These are phyloP conservation scores for Lerema accius DNA, from an alignment of 1,140 invertebrate genomes.

Conservation along the genomic window DNA sequence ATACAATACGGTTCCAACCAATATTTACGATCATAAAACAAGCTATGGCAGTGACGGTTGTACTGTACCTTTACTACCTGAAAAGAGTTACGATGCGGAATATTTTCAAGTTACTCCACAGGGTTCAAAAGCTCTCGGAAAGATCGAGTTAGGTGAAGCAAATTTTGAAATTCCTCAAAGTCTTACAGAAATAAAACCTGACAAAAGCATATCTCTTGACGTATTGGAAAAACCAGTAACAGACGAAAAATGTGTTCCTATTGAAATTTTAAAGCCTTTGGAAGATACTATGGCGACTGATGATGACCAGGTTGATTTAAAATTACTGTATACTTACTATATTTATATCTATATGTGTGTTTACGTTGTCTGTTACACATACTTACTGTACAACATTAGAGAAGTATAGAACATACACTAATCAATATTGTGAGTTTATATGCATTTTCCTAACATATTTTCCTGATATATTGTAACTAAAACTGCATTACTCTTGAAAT, in stretches of 20 bases:
- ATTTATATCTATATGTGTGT: conserved; percentile 69
- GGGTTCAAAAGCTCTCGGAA: conserved; percentile 21
- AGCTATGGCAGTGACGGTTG: conserved; percentile 49
- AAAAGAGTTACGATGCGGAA: conserved; percentile 59
- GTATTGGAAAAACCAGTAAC: conserved; percentile 24
- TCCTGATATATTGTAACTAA: conserved; percentile 35
- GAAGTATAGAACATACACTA: conserved; percentile 53
- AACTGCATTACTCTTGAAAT: conserved; percentile 34
- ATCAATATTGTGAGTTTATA: conserved; percentile 59
- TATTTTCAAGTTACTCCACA: conserved; percentile 42
- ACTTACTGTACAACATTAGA: conserved; percentile 67
- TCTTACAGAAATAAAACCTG: conserved; percentile 9
- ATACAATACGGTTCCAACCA: conserved; percentile 38
- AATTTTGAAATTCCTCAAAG: conserved; percentile 14
- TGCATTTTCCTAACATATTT: conserved; percentile 41
- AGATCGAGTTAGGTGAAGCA: conserved; percentile 25
- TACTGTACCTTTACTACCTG: conserved; percentile 44
- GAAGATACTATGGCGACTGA: conserved; percentile 53
- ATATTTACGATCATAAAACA: conserved; percentile 19
- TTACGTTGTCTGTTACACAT: conserved; percentile 68
- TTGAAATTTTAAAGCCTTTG: conserved; percentile 35
- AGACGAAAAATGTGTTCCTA: conserved; percentile 28
- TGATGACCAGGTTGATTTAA: conserved; percentile 71
- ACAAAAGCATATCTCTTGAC: conserved; percentile 1
- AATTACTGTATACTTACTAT: conserved; percentile 75